Percentiles rank a stretch among this genome's conserved stretches.
Evolutionary conservation across 2,797 vertebrate genomes (phyloP).

Genomic region (Hydrophis major): DNA sequence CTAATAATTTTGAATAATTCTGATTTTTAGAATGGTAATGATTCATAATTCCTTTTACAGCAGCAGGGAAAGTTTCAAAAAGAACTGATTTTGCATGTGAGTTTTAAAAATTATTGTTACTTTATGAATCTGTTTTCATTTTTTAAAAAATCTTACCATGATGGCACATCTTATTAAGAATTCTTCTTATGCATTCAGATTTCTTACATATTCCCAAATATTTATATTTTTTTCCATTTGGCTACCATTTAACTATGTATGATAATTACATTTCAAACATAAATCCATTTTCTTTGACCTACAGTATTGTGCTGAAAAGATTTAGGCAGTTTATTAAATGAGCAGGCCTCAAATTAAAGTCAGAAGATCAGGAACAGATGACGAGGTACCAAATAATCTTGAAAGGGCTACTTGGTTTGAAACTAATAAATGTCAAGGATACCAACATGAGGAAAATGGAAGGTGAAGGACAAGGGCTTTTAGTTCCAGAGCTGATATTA

Average conservation of each 20-base stretch:
- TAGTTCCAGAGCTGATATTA: neutral
- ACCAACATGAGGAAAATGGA: neutral
- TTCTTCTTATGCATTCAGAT: conserved; percentile 28
- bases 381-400: neutral
- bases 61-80: neutral
- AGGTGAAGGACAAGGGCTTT: neutral
- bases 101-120: neutral
- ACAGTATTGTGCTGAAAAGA: neutral
- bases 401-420: neutral
- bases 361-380: conserved; percentile 29
- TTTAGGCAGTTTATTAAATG: conserved; percentile 21
- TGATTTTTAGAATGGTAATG: conserved; percentile 42
- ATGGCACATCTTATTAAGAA: conserved; percentile 7
- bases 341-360: conserved; percentile 27
- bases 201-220: conserved; percentile 31
- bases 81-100: neutral
- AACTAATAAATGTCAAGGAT: neutral
- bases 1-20: conserved; percentile 45
- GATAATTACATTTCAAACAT: conserved; percentile 12
- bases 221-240: conserved; percentile 18
- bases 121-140: conserved; percentile 43
- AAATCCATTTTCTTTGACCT: conserved; percentile 8
- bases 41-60: conserved; percentile 26
- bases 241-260: neutral
- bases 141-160: neutral